Percentiles rank a stretch among this genome's conserved stretches.
Evolutionary conservation across 2,797 vertebrate species (phyloP).

Genomic region (Scyliorhinus canicula): DNA sequence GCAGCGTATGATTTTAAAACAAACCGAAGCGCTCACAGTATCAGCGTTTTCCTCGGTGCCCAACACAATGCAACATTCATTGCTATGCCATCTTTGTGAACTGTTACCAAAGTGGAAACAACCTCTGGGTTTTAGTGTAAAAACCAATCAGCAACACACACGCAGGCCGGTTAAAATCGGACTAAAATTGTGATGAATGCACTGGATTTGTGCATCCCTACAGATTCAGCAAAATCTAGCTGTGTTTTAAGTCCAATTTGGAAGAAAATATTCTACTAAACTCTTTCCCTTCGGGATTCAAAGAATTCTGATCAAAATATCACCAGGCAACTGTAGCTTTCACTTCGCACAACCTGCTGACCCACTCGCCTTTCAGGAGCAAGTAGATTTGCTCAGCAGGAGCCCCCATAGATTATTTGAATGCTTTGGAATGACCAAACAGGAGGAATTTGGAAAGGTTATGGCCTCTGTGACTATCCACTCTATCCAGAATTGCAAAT

Average conservation of each 20-base stretch:
- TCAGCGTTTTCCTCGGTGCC: not conserved
- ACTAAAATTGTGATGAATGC: not conserved
- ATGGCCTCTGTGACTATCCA: not conserved
- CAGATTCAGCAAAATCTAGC: not conserved
- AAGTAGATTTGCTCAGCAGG: not conserved
- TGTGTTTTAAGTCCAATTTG: not conserved
- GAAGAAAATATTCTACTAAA: not conserved
- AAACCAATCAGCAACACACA: not conserved
- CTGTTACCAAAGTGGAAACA: not conserved
- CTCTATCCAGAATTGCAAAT: not conserved
- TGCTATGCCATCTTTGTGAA: not conserved
- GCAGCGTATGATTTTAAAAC: not conserved
- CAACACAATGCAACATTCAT: not conserved
- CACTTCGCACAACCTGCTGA: not conserved
- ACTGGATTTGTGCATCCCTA: not conserved
- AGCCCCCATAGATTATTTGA: constrained; percentile 1
- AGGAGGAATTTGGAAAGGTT: not conserved
- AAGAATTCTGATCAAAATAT: constrained; percentile 31
- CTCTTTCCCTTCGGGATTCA: not conserved
- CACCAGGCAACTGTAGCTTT: not conserved
- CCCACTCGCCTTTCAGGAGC: not conserved
- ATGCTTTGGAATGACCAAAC: not conserved
- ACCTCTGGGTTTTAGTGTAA: not conserved
- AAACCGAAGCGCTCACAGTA: not conserved
- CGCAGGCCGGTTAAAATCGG: not conserved